Evolutionary conservation across 1,140 invertebrate genomes (phyloP), one percentile per base, ranked within the genome.

Genomic region (Eumeta japonica): DNA sequence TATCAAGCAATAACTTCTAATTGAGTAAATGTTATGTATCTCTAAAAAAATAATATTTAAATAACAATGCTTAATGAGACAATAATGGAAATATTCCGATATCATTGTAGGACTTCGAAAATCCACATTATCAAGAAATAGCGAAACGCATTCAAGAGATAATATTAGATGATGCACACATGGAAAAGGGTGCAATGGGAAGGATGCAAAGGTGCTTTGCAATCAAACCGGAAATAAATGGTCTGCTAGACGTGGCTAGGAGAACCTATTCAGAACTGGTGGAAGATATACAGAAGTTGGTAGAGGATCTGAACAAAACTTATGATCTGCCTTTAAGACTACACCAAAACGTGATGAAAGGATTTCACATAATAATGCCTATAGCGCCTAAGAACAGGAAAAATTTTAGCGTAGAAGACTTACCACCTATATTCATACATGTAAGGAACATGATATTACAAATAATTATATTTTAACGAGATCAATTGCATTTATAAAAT

Each of bases 121-220:
- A 72, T 28, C 59, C 60, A 12, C 52, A 63, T 29, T 75, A 73
- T 40, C 54, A 75, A 5, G 55, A 78, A 41, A 86, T 93, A 46
- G 64, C 80, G 16, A 62, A 82, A 32, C 75, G 80, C 30, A 86
- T 93, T 37, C 61, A 79, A 10, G 72, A 76, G 34, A 76, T 89
- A 1, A 81, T 96, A 35, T 82, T 89, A 67, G 81, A 86, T 35
- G 87, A 92, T 51, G 82, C 83, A 2, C 68, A 79, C 36, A 43
- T 71, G 28, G 81, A 81, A 15, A 81, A 79, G 51, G 82, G 81
- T 15, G 76, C 84, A n/a, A 82, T 83, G 61, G 88, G 87, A 1
- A 81, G 79, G 35, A 79, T 86, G 39, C 89, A 94, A 70, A 80
- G 90, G 40, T 90, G 88, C 58, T 92, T 91, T 71, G 89, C 90